A percentile compares a stretch with the other conserved stretches of the same genome.
Conservation (phyloP, 2,797 vertebrate species). For the Catamblyrhynchus diadema region DNA sequence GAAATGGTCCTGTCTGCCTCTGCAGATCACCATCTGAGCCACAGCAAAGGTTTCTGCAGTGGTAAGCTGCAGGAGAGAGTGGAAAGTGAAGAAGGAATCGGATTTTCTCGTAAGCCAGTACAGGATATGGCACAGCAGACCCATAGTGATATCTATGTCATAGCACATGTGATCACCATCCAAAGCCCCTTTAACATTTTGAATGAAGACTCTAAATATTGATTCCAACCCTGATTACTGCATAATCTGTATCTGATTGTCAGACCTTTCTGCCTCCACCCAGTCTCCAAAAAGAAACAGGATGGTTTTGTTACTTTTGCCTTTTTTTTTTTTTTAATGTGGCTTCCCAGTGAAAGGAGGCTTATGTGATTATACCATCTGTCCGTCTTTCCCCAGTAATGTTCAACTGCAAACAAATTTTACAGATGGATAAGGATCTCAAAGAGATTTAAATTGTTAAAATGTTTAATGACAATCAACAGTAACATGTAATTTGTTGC, state of each 20-base stretch:
- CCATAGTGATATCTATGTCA: neutral
- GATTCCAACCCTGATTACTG: neutral
- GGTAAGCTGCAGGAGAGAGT: neutral
- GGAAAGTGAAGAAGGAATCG: neutral
- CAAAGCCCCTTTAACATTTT: neutral
- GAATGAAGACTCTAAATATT: neutral
- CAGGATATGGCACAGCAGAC: too few relatives aligned
- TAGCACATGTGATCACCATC: neutral
- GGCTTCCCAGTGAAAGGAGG: neutral
- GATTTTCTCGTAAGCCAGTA: neutral
- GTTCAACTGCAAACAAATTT: neutral
- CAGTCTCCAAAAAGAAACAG: neutral
- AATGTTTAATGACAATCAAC: neutral
- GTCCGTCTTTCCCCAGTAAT: neutral
- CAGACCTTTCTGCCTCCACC: neutral
- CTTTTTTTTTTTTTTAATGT: neutral
- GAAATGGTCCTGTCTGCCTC: neutral
- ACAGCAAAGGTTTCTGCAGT: neutral
- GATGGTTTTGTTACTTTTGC: neutral
- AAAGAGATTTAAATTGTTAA: constrained; percentile 13
- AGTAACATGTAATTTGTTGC: neutral
- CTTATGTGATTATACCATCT: constrained; percentile 27
- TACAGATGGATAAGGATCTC: neutral
- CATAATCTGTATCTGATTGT: neutral
- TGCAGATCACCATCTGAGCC: neutral